Percentiles rank a stretch among this genome's conserved stretches.
These are phyloP conservation scores for Chaetorhynchus papuensis DNA, from an alignment of 2,113 vertebrate species.

Conservation along the genomic window DNA sequence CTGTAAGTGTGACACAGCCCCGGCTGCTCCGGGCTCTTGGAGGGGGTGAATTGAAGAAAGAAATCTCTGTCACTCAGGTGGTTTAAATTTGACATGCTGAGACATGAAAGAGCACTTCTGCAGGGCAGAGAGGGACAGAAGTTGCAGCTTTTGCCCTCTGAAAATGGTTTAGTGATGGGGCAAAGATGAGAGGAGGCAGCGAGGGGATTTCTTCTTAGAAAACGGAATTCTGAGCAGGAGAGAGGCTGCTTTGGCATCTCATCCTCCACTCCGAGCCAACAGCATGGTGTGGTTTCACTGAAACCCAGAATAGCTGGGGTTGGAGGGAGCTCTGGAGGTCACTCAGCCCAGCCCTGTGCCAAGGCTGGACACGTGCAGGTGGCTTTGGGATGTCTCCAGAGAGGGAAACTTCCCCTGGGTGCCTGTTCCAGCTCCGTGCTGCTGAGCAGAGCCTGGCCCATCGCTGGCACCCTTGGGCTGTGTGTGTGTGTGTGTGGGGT, in stretches of 20 bases:
- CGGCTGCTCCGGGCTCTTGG: neutral
- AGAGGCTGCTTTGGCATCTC: neutral
- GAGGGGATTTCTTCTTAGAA: neutral
- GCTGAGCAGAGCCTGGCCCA: too few species aligned
- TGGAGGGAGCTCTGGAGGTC: neutral
- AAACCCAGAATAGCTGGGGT: neutral
- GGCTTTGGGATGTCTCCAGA: neutral
- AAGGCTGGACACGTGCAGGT: neutral
- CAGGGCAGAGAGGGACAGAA: neutral
- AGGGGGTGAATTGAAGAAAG: fast-evolving
- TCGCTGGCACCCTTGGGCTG: too few species aligned
- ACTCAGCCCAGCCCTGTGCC: too few species aligned
- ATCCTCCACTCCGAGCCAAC: neutral
- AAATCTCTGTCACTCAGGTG: neutral
- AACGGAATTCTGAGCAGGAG: neutral
- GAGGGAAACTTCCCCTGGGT: neutral
- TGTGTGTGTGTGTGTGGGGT: too few species aligned
- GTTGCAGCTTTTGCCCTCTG: neutral
- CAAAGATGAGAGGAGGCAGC: neutral
- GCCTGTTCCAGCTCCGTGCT: neutral
- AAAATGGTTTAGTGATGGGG: neutral
- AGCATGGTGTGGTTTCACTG: neutral
- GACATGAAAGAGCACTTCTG: neutral
- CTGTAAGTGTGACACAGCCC: constrained; percentile 77
- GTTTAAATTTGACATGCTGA: fast-evolving